These are phyloP conservation scores for Amblyraja radiata DNA, from an alignment of 2,797 vertebrate species.

Conservation along the genomic window DNA sequence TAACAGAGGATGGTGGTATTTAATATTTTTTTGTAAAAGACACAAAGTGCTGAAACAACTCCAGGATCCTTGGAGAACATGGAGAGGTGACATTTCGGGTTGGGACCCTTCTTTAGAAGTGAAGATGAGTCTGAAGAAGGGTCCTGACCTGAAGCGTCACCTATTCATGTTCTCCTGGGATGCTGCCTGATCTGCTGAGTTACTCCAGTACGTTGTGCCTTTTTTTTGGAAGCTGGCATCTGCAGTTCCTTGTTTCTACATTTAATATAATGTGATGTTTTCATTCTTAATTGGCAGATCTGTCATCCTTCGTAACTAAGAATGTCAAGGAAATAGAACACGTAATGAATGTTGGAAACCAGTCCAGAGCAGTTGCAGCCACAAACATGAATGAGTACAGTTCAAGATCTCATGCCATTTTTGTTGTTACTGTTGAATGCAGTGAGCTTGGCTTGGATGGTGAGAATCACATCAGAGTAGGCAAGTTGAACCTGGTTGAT, in stretches of 20 bases:
- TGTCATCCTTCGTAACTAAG: constrained; percentile 90
- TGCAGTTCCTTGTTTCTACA: not conserved
- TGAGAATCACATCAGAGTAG: constrained; percentile 87
- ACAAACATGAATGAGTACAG: constrained; percentile 93
- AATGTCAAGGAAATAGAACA: constrained; percentile 89
- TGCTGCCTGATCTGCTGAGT: no score
- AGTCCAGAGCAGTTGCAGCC: constrained; percentile 79
- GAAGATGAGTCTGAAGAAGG: no score
- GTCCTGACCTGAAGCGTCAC: no score
- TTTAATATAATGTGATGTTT: not conserved
- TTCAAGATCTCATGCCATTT: constrained; percentile 90
- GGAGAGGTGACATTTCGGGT: no score
- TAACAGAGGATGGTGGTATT: not conserved
- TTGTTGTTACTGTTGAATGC: constrained; percentile 85
- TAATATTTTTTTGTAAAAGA: no score
- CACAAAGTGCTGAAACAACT: no score
- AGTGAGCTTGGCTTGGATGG: constrained; percentile 79
- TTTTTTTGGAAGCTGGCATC: no score
- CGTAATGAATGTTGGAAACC: constrained; percentile 89
- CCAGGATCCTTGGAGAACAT: no score
- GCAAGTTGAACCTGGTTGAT: constrained; percentile 95
- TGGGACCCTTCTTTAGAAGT: no score
- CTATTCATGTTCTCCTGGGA: no score
- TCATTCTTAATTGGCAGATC: constrained; percentile 48
- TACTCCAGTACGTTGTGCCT: no score